A percentile compares a stretch with the other conserved stretches of the same genome.
Conservation (phyloP, 1,140 invertebrate species). For the Musca vetustissima region DNA sequence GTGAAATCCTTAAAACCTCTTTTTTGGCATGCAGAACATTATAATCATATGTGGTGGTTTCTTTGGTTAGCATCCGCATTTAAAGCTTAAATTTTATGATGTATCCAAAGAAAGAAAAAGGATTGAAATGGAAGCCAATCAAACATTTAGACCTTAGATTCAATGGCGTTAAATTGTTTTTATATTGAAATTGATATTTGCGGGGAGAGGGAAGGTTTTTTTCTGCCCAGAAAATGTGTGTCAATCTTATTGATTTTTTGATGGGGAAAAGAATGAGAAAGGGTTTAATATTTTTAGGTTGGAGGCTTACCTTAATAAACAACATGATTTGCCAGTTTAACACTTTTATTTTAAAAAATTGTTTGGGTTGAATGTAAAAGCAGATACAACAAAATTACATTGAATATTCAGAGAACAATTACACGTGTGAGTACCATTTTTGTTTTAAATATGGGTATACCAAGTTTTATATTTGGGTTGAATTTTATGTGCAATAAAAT, state of each 20-base stretch:
- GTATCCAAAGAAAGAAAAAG: too few species aligned
- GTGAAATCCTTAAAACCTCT: not conserved
- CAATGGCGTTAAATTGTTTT: slow-evolving; percentile 51
- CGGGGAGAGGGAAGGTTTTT: slow-evolving; percentile 31
- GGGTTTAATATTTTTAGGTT: not conserved
- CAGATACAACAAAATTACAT: too few species aligned
- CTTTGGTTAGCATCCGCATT: too few species aligned
- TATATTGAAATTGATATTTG: slow-evolving; percentile 56
- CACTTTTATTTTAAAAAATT: slow-evolving; percentile 26
- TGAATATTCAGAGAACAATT: too few species aligned
- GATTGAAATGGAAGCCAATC: too few species aligned
- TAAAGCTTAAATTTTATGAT: too few species aligned
- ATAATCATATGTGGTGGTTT: too few species aligned
- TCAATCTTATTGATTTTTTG: slow-evolving; percentile 21
- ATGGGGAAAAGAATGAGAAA: not conserved
- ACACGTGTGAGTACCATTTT: too few species aligned
- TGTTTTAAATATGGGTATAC: too few species aligned
- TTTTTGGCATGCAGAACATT: not conserved
- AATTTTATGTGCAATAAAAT: too few species aligned
- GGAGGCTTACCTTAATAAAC: slow-evolving; percentile 39
- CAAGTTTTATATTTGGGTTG: too few species aligned
- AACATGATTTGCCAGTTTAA: slow-evolving; percentile 55
- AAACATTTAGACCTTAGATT: slow-evolving; percentile 35
- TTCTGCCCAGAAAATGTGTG: not conserved
- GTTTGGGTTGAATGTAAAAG: too few species aligned